A percentile compares a stretch with the other conserved stretches of the same genome.
phyloP scores from a whole-genome alignment of 92 coral and sea anemone species.

The Porites cylindrica region DNA sequence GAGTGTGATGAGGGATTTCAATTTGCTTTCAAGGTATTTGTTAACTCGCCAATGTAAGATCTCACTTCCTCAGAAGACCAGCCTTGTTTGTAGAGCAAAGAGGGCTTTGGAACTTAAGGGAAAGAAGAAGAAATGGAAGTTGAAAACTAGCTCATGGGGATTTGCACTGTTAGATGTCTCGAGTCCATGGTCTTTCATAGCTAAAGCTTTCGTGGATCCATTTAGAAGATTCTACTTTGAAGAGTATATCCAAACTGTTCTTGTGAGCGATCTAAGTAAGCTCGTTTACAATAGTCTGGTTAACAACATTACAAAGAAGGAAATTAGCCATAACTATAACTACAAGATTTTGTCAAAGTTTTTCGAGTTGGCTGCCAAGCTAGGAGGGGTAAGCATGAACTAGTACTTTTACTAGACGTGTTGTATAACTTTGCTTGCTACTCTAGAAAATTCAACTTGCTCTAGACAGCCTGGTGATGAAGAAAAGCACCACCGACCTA shows the following conservation, averaged over 20 bases:
- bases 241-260: slow-evolving; percentile 19
- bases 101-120: not conserved
- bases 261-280: not conserved
- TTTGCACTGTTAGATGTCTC: not conserved
- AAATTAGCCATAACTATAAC: not conserved
- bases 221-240: slow-evolving; percentile 20
- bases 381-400: slow-evolving; percentile 14
- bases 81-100: not conserved
- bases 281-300: not conserved
- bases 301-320: not conserved
- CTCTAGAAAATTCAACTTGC: no score
- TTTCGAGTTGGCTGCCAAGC: not conserved
- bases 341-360: slow-evolving; percentile 19
- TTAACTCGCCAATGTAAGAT: slow-evolving; percentile 4
- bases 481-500: no score
- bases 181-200: not conserved
- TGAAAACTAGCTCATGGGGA: not conserved
- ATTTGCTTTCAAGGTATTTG: not conserved
- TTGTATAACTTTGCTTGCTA: no score
- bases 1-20: not conserved
- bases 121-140: slow-evolving; percentile 12
- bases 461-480: no score
- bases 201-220: not conserved
- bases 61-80: slow-evolving; percentile 30
- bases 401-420: no score